These are phyloP conservation scores for Drosophila cracens DNA, from an alignment of 2,888 invertebrate species.

Conservation along the genomic window DNA sequence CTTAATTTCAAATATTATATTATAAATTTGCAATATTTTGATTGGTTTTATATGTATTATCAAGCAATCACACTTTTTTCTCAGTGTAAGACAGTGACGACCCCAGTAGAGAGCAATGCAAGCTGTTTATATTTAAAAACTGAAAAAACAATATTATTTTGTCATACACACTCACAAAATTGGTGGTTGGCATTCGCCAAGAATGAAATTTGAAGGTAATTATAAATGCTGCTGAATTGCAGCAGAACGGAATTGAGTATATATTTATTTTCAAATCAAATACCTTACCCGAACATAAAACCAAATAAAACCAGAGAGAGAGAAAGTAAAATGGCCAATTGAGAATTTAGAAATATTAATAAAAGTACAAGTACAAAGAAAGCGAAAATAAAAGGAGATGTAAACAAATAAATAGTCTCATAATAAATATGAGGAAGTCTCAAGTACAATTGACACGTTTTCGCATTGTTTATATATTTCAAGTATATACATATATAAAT, in stretches of 20 bases:
- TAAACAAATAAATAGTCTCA: slow-evolving; percentile 30
- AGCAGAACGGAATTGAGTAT: slow-evolving; percentile 19
- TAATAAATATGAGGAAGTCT: slow-evolving; percentile 9
- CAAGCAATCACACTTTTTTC: neutral
- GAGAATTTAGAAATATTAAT: slow-evolving; percentile 17
- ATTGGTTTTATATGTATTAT: neutral
- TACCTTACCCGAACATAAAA: slow-evolving; percentile 19
- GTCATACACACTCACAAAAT: slow-evolving; percentile 39
- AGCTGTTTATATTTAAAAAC: slow-evolving; percentile 69
- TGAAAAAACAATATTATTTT: slow-evolving; percentile 36
- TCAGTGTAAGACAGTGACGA: neutral
- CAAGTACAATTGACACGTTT: slow-evolving; percentile 42
- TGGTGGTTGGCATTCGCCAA: slow-evolving; percentile 60
- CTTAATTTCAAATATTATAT: neutral
- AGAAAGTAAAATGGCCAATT: slow-evolving; percentile 41
- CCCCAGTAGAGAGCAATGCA: slow-evolving; percentile 37
- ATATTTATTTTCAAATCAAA: slow-evolving; percentile 50
- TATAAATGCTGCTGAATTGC: slow-evolving; percentile 51
- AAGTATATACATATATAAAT: neutral
- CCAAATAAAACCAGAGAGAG: slow-evolving; percentile 18
- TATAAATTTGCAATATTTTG: neutral
- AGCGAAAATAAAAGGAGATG: slow-evolving; percentile 24
- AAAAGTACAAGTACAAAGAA: slow-evolving; percentile 9
- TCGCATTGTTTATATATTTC: slow-evolving; percentile 23
- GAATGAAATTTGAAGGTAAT: slow-evolving; percentile 56